Percentiles rank a stretch among this genome's conserved stretches.
phyloP scores from a whole-genome alignment of 2,888 invertebrate species.

The Eupeodes luniger region DNA sequence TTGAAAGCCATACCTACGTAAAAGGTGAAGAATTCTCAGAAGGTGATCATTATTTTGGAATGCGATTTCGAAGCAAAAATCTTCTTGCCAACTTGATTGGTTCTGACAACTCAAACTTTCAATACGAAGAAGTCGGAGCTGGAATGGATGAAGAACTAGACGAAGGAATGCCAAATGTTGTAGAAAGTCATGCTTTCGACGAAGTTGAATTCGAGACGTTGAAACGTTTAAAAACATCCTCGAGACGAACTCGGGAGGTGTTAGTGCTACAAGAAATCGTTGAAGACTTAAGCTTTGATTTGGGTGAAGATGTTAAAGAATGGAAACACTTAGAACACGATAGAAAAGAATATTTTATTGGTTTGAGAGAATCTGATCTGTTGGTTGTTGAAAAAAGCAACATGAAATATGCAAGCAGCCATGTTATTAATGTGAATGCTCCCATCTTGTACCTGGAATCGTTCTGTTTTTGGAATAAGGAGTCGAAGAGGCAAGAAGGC shows the following conservation, averaged over 20 bases:
- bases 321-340: conserved; percentile 81
- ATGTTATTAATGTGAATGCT: conserved; percentile 73
- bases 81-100: conserved; percentile 64
- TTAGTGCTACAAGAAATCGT: conserved; percentile 80
- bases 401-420: conserved; percentile 68
- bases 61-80: conserved; percentile 61
- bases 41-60: conserved; percentile 59
- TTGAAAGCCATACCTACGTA: conserved; percentile 70
- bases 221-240: conserved; percentile 79
- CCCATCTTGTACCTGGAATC: conserved; percentile 78
- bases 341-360: conserved; percentile 80
- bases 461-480: conserved; percentile 80
- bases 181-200: conserved; percentile 77
- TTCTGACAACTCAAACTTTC: neutral
- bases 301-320: conserved; percentile 79
- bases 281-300: conserved; percentile 80
- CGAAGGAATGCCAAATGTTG: conserved; percentile 77
- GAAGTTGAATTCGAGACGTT: conserved; percentile 79
- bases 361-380: conserved; percentile 78
- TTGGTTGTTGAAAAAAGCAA: conserved; percentile 77
- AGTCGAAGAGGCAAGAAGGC: conserved; percentile 78
- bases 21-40: conserved; percentile 49
- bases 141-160: conserved; percentile 20
- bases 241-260: conserved; percentile 81
- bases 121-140: conserved; percentile 34